Evolutionary conservation across 2,113 vertebrate species (phyloP).

Genomic region (Python bivittatus): DNA sequence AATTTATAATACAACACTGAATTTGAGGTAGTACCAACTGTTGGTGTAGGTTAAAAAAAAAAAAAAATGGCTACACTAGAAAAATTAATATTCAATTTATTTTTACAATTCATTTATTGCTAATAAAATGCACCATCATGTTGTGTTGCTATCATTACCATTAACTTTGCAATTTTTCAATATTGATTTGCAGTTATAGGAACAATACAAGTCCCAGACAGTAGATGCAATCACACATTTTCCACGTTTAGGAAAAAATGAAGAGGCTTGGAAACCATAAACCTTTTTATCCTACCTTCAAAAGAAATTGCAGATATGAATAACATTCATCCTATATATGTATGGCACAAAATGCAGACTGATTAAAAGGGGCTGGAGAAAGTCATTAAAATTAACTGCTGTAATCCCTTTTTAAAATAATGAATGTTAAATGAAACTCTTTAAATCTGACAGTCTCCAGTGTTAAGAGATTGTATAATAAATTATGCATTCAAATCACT

Average conservation of each 20-base stretch:
- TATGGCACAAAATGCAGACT: not conserved
- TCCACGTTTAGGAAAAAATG: not conserved
- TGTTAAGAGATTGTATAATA: conserved; percentile 49
- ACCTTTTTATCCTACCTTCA: not conserved
- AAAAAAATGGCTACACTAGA: not conserved
- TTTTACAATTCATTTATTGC: not conserved
- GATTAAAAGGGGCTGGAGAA: not conserved
- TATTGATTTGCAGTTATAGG: not conserved
- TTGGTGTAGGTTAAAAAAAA: not conserved
- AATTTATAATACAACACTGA: not conserved
- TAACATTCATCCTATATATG: not conserved
- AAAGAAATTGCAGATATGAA: conserved; percentile 20
- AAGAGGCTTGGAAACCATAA: not conserved
- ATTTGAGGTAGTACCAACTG: not conserved
- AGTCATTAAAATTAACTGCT: conserved; percentile 34
- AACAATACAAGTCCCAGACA: accelerated
- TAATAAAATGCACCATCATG: not conserved
- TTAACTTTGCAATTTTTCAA: not conserved
- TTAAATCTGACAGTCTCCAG: conserved; percentile 31
- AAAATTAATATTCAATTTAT: not conserved
- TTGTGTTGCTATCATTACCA: not conserved
- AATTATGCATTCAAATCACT: conserved; percentile 52
- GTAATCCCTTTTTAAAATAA: conserved; percentile 32
- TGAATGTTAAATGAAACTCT: conserved; percentile 15
- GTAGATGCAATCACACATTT: not conserved